A percentile compares a stretch with the other conserved stretches of the same genome.
phyloP scores from a whole-genome alignment of 2,797 vertebrate genomes.

The Emys orbicularis region DNA sequence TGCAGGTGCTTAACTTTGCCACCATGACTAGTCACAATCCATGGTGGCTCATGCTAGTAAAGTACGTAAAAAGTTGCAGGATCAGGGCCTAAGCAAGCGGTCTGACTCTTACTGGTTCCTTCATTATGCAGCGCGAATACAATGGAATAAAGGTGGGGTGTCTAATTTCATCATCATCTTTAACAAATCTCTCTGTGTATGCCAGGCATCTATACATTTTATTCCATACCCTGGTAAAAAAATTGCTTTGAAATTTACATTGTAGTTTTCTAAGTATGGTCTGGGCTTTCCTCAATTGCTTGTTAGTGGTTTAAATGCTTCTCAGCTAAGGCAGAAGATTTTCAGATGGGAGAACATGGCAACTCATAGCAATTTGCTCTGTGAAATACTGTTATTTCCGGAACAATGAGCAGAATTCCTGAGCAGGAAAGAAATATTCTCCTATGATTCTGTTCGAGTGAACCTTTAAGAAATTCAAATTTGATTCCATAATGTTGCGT shows the following conservation, averaged over 20 bases:
- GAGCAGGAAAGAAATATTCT: not conserved
- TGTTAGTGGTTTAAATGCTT: not conserved
- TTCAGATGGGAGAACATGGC: not conserved
- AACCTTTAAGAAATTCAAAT: not conserved
- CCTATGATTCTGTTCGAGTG: not conserved
- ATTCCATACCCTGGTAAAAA: not conserved
- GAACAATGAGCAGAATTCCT: not conserved
- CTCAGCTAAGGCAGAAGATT: fast-evolving
- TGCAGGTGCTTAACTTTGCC: not conserved
- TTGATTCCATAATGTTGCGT: not conserved
- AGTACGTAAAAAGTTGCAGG: not conserved
- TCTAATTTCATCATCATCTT: not conserved
- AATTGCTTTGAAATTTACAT: not conserved
- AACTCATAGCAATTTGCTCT: not conserved
- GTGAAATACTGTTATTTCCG: not conserved
- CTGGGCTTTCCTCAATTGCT: not conserved
- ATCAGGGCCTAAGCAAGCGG: not conserved
- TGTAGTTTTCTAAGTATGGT: not conserved
- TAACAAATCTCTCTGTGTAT: not conserved
- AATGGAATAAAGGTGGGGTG: not conserved
- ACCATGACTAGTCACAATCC: not conserved
- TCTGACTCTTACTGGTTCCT: not conserved
- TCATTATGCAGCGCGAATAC: fast-evolving
- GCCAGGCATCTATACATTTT: fast-evolving
- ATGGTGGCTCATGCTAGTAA: not conserved